Evolutionary conservation across 2,888 invertebrate species (phyloP).

Genomic region (Tethea ocularis): DNA sequence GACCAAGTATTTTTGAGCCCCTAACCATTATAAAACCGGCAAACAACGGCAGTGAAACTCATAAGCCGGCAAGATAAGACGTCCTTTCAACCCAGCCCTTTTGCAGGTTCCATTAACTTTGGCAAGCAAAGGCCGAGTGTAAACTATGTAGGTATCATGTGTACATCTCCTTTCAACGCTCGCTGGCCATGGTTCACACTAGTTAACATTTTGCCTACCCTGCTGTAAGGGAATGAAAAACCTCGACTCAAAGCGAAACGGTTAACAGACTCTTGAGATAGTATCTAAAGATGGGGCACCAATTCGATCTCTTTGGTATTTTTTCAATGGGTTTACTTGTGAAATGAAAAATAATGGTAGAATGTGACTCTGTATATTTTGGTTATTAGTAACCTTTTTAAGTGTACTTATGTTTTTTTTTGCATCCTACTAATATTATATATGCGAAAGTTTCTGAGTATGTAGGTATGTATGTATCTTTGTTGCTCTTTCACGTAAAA

Average conservation of each 20-base stretch:
- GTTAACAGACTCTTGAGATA: slow-evolving; percentile 55
- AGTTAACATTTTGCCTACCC: slow-evolving; percentile 29
- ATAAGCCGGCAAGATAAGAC: slow-evolving; percentile 66
- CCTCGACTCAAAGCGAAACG: slow-evolving; percentile 58
- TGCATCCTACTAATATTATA: no score
- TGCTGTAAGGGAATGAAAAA: slow-evolving; percentile 62
- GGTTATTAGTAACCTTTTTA: no score
- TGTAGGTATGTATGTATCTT: no score
- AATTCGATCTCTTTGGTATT: slow-evolving; percentile 62
- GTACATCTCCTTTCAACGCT: slow-evolving; percentile 75
- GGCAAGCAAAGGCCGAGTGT: slow-evolving; percentile 67
- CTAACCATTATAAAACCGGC: neutral
- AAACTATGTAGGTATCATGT: slow-evolving; percentile 79
- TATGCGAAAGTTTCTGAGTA: no score
- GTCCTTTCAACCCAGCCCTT: slow-evolving; percentile 59
- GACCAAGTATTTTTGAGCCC: neutral
- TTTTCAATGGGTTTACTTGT: slow-evolving; percentile 20
- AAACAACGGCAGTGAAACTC: slow-evolving; percentile 31
- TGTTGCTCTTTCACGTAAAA: no score
- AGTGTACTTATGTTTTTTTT: no score
- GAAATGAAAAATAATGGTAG: no score
- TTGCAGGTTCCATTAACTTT: slow-evolving; percentile 74
- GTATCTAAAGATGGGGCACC: slow-evolving; percentile 58
- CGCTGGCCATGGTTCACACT: slow-evolving; percentile 64
- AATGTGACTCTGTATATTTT: no score